Base-by-base conservation (phyloP, 2,113 vertebrate genomes). In the Gallinago media region DNA sequence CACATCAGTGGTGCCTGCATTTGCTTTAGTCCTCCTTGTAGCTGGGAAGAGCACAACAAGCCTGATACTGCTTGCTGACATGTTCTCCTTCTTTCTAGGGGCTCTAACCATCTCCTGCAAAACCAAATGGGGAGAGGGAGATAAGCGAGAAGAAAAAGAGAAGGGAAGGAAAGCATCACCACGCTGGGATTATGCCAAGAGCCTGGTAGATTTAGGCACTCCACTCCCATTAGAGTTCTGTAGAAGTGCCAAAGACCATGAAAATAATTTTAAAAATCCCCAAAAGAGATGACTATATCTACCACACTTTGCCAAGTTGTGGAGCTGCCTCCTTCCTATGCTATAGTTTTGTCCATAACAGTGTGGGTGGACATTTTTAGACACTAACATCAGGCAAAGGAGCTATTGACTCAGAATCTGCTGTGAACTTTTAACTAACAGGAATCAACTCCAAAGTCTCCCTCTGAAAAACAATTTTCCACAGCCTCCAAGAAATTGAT, bases 291-390 rank as follows among this genome's bases (percentile, higher is more conserved):
- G 0, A 70, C 56, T 67, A 1, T 25, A 73, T 79, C 49, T 73
- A 36, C 36, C 55, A 86, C 40, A 46, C 5, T 81, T 71, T 62
- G 20, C 54, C 54, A 85, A 89, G n/a, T 18, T 23, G 4, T 4
- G 3, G 89, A 89, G 40, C 81, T 92, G 70, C 58, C 77, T 88
- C 58, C 77, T 68, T 88, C 44, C 49, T 82, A 22, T 77, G 74
- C 49, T 75, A 15, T 23, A 72, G 65, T 72, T 95, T 63, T 85
- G 74, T 89, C 92, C 38, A 0, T 80, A 92, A 72, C 25, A 88
- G 74, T 74, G 81, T 79, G 58, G 93, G 85, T 85, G 85, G 75
- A 89, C 59, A 74, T 76, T 94, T 93, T 90, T 82, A 95, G 90
- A 88, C 75, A 52, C 50, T 76, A 91, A 88, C 78, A 88, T 94